phyloP scores from a whole-genome alignment of 2,797 vertebrate genomes.

The Meda fulgida region DNA sequence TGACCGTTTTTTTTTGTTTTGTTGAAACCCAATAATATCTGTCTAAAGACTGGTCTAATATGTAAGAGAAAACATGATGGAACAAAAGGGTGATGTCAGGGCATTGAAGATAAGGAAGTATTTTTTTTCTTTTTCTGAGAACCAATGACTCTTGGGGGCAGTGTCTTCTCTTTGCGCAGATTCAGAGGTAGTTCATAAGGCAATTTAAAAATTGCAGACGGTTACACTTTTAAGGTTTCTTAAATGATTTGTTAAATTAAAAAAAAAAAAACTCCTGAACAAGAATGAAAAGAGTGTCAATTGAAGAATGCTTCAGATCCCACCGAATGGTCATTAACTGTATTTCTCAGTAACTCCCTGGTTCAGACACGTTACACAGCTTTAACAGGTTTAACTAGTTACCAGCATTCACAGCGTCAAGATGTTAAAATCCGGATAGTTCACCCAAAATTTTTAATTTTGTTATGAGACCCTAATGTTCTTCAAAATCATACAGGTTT shows the following conservation, averaged over 20 bases:
- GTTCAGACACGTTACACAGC: too few species aligned
- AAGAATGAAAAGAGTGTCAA: background rate
- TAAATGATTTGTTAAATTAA: background rate
- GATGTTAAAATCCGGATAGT: background rate
- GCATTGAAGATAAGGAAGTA: background rate
- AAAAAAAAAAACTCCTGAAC: background rate
- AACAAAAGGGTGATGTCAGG: background rate
- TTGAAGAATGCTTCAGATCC: too few species aligned
- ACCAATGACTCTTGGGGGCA: background rate
- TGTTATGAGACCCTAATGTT: background rate
- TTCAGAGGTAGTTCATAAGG: background rate
- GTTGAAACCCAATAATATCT: too few species aligned
- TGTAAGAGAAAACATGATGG: background rate
- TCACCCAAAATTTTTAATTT: background rate
- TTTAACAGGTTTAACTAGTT: background rate
- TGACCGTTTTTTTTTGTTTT: too few species aligned
- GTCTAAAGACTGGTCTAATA: too few species aligned
- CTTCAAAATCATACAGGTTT: background rate
- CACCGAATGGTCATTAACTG: too few species aligned
- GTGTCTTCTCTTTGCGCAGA: too few species aligned
- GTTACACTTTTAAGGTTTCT: background rate
- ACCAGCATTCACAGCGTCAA: background rate
- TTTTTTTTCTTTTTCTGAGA: too few species aligned
- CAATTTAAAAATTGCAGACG: background rate
- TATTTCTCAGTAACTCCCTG: too few species aligned